Conservation (phyloP, 2,113 vertebrate species). For the Rhinolophus sinicus region DNA sequence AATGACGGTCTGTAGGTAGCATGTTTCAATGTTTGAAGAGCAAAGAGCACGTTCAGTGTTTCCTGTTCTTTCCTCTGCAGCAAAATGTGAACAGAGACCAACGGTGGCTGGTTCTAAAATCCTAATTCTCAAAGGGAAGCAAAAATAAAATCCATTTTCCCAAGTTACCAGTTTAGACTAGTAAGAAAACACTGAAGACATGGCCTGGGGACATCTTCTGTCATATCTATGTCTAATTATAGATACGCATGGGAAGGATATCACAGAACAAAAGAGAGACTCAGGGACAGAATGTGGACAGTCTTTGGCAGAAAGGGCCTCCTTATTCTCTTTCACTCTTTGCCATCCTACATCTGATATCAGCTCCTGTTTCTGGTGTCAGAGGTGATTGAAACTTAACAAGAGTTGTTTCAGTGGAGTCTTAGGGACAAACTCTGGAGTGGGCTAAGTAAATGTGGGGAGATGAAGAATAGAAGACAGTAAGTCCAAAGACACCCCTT, state of each 20-base stretch:
- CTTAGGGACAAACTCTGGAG: neutral
- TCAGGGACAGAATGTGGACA: neutral
- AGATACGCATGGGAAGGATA: neutral
- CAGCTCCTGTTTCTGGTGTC: neutral
- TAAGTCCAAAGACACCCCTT: neutral
- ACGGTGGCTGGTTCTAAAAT: neutral
- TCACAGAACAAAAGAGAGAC: neutral
- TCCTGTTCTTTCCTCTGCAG: neutral
- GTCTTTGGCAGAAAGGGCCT: too few species aligned
- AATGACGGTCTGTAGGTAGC: neutral
- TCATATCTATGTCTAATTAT: neutral
- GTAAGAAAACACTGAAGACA: neutral
- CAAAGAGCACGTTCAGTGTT: neutral
- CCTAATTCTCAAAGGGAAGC: neutral
- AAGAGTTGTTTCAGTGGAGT: neutral
- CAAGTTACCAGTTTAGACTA: neutral
- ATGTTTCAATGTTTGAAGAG: neutral
- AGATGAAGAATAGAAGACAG: neutral
- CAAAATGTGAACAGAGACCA: neutral
- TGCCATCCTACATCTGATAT: neutral
- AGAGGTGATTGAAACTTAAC: neutral
- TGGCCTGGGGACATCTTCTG: neutral
- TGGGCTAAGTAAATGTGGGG: neutral
- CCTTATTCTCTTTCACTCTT: neutral
- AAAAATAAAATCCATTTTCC: neutral